Conservation (phyloP, 2,888 invertebrate genomes). For the Petrolisthes cinctipes region DNA sequence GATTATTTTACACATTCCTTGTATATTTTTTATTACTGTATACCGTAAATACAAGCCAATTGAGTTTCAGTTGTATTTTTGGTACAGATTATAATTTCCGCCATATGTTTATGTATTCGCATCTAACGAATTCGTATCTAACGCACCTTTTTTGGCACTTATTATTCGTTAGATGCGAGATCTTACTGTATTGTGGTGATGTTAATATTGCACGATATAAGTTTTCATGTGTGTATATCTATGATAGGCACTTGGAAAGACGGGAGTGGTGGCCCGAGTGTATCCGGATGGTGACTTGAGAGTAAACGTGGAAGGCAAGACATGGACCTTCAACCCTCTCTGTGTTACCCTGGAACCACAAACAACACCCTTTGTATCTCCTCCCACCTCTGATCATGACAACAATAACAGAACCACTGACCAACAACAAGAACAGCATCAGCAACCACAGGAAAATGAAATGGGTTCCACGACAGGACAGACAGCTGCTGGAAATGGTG, state of each 20-base stretch:
- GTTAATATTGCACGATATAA: neutral
- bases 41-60: too few relatives aligned
- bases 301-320: conserved; percentile 81
- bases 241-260: conserved; percentile 78
- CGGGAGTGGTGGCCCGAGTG: conserved; percentile 83
- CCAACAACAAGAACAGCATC: conserved; percentile 66
- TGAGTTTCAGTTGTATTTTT: too few relatives aligned
- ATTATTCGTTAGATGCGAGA: too few relatives aligned
- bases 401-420: conserved; percentile 79
- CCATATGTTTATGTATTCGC: too few relatives aligned
- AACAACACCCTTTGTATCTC: conserved; percentile 69
- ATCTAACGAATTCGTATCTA: too few relatives aligned
- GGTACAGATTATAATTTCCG: too few relatives aligned
- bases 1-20: too few relatives aligned
- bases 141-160: too few relatives aligned
- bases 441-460: neutral
- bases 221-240: neutral
- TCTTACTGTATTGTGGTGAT: neutral
- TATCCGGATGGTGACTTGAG: conserved; percentile 87
- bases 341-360: conserved; percentile 78
- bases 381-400: conserved; percentile 71
- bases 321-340: conserved; percentile 87
- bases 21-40: too few relatives aligned
- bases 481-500: conserved; percentile 5
- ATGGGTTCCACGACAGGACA: neutral